Evolutionary conservation across 2,888 invertebrate species (phyloP).

Genomic region (Sympetrum striolatum): DNA sequence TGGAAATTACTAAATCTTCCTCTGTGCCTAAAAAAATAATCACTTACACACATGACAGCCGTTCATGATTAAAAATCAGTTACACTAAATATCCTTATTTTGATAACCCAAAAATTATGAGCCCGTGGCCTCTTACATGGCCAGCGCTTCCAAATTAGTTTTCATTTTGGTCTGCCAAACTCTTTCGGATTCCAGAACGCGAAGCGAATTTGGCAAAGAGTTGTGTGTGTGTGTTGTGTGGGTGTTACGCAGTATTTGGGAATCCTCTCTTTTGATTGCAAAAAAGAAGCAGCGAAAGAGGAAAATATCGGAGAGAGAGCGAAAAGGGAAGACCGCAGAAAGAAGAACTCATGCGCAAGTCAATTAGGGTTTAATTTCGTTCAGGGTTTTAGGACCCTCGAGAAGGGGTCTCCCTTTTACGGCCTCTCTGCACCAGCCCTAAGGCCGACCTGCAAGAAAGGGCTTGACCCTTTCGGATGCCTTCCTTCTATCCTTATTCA

Average conservation of each 20-base stretch:
- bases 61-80: too few relatives aligned
- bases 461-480: too few relatives aligned
- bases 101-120: too few relatives aligned
- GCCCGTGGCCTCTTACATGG: too few relatives aligned
- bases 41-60: too few relatives aligned
- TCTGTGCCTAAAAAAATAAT: too few relatives aligned
- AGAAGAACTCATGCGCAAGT: neutral
- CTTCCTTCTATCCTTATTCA: too few relatives aligned
- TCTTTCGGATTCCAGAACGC: neutral
- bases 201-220: neutral
- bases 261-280: neutral
- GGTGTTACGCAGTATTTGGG: neutral
- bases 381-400: neutral
- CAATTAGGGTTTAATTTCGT: neutral
- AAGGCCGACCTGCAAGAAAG: too few relatives aligned
- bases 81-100: too few relatives aligned
- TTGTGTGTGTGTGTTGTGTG: too few relatives aligned
- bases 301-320: neutral
- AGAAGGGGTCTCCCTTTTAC: neutral
- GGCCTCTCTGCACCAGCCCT: neutral
- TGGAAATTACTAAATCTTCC: too few relatives aligned
- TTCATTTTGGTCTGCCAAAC: neutral
- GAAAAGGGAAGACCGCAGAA: neutral
- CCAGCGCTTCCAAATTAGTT: neutral
- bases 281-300: neutral